Percentiles rank a stretch among this genome's conserved stretches.
These are phyloP conservation scores for rabbit (Oryctolagus cuniculus) DNA, from an alignment of 2,113 vertebrate genomes.

Conservation along the genomic window DNA sequence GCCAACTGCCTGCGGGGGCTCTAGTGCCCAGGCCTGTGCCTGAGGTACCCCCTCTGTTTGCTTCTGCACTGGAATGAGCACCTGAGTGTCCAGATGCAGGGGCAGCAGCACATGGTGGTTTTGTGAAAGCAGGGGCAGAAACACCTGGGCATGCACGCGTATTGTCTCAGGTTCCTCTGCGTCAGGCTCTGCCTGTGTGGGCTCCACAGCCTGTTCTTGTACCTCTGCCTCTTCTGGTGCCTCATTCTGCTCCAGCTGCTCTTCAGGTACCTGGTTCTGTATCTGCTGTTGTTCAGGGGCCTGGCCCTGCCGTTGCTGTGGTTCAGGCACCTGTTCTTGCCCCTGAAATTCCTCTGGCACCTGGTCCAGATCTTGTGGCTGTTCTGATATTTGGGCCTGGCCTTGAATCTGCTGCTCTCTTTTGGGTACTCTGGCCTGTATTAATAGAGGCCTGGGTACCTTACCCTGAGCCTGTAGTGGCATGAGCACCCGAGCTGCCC, in stretches of 20 bases:
- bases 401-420: not conserved
- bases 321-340: constrained; percentile 63
- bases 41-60: constrained; percentile 28
- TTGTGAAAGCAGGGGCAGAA: constrained; percentile 77
- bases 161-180: constrained; percentile 64
- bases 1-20: constrained; percentile 23
- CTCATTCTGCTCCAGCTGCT: constrained; percentile 58
- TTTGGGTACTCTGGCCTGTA: not conserved
- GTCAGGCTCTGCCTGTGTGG: constrained; percentile 47
- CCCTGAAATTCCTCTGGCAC: constrained; percentile 79
- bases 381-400: not conserved
- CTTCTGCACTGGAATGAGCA: constrained; percentile 70
- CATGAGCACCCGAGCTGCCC: constrained; percentile 32
- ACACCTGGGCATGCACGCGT: constrained; percentile 68
- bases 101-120: constrained; percentile 79
- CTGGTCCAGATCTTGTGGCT: constrained; percentile 75
- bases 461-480: constrained; percentile 69
- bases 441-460: constrained; percentile 1
- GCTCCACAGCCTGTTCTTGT: constrained; percentile 59
- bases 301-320: constrained; percentile 60
- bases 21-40: constrained; percentile 63
- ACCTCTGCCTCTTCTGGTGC: constrained; percentile 62
- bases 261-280: constrained; percentile 59
- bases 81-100: constrained; percentile 78
- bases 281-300: constrained; percentile 61